phyloP scores from a whole-genome alignment of 2,888 invertebrate genomes.

The Emmelina monodactyla region DNA sequence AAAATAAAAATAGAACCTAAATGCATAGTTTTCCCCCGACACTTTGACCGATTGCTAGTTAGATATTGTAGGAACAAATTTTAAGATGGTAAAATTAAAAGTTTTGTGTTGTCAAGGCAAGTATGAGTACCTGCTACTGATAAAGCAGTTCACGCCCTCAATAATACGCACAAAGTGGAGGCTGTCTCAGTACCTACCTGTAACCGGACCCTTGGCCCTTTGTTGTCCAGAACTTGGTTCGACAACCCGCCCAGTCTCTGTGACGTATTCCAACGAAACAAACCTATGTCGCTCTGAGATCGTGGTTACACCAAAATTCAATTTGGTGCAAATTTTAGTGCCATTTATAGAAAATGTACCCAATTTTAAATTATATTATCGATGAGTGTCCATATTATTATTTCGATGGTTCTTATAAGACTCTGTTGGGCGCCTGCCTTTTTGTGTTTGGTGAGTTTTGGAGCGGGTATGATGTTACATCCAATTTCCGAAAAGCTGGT shows the following conservation, averaged over 20 bases:
- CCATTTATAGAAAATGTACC: no score
- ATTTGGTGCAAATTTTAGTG: not conserved
- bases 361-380: no score
- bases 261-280: conserved; percentile 19
- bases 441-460: conserved; percentile 56
- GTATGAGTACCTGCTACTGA: conserved; percentile 13
- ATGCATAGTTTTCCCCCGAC: no score
- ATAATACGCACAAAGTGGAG: conserved; percentile 39
- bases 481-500: no score
- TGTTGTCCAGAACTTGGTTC: conserved; percentile 36
- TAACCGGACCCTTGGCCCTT: conserved; percentile 37
- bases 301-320: not conserved
- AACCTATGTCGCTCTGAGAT: not conserved
- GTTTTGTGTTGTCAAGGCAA: no score
- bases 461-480: no score
- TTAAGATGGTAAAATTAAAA: no score
- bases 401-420: conserved; percentile 62
- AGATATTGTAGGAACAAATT: no score
- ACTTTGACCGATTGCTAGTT: no score
- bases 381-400: conserved; percentile 63
- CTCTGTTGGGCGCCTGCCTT: conserved; percentile 57
- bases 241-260: conserved; percentile 53
- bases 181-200: no score
- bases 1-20: no score
- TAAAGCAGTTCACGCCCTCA: conserved; percentile 36